Evolutionary conservation across 2,113 vertebrate genomes (phyloP), one percentile per base, ranked within the genome.

Genomic region (Sebastes schlegelii): DNA sequence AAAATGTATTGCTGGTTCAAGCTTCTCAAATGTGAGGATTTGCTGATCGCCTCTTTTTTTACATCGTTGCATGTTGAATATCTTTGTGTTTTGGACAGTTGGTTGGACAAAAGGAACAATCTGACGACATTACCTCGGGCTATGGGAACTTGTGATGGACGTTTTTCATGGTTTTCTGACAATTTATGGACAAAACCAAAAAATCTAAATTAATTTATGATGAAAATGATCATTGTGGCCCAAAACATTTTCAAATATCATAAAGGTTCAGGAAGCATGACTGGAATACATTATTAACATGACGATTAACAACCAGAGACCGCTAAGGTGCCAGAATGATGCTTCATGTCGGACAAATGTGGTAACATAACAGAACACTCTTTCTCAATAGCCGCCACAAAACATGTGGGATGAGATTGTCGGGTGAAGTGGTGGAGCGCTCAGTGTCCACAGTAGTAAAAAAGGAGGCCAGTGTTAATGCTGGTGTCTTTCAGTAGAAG

Each of bases 331-430:
- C 42, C 34, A 3, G 55, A 19, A 6, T 40, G 34, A 45, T 58
- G 48, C 46, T 58, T 66, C 16, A 66, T 43, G 14, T 8, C n/a
- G 6, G 5, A 80, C 45, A 72, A 66, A 67, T 48, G 60, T 65
- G 19, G 60, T 34, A 64, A 68, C 77, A 70, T 19, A 74, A 34
- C 8, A 14, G 13, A 65, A 55, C 1, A 2, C 8, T 34, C n/a
- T 46, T 42, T 74, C 63, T 64, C n/a, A 52, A 45, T 12, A 63
- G 64, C 60, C 61, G 75, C 42, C 40, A 74, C 2, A 17, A 70
- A 63, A 71, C 57, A 60, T 72, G 43, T 79, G 58, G 54, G 42
- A 40, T 71, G 74, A 63, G 52, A 71, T 52, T 23, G 57, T 43
- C 1, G 4, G 14, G 1, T 76, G 68, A 67, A 43, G n/a, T 34